Evolutionary conservation across 2,797 vertebrate genomes (phyloP).

Genomic region (Lophura swinhoii): DNA sequence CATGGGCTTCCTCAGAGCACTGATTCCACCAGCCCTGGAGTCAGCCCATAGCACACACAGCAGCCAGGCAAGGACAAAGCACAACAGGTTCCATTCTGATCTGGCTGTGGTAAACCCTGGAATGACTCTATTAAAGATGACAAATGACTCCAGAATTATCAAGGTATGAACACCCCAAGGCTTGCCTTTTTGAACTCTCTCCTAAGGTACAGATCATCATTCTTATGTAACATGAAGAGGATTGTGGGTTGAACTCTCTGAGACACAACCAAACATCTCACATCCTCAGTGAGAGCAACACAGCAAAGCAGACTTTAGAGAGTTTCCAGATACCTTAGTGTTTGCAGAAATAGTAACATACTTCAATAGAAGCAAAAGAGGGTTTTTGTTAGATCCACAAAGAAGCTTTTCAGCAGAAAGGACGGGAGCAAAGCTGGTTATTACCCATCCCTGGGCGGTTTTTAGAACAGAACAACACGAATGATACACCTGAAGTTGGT

Average conservation of each 20-base stretch:
- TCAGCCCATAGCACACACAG: neutral
- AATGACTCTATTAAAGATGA: neutral
- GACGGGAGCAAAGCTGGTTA: neutral
- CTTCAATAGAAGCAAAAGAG: neutral
- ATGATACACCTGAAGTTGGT: neutral
- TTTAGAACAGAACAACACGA: neutral
- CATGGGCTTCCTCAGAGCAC: neutral
- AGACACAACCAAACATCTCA: neutral
- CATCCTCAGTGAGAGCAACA: neutral
- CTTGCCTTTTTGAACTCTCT: neutral
- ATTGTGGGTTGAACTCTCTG: neutral
- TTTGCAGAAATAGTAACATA: neutral
- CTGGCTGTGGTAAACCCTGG: neutral
- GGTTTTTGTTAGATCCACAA: no score
- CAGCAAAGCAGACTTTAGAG: neutral
- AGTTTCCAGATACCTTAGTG: neutral
- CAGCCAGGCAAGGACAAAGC: neutral
- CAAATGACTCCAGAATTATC: neutral
- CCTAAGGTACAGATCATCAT: neutral
- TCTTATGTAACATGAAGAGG: fast-evolving
- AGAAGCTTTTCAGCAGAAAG: neutral
- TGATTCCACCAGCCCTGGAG: neutral
- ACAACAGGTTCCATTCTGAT: neutral
- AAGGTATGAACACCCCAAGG: neutral
- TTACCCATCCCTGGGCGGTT: neutral